Base-by-base conservation (phyloP, 1,140 invertebrate genomes). In the Scaptomyza graminum region DNA sequence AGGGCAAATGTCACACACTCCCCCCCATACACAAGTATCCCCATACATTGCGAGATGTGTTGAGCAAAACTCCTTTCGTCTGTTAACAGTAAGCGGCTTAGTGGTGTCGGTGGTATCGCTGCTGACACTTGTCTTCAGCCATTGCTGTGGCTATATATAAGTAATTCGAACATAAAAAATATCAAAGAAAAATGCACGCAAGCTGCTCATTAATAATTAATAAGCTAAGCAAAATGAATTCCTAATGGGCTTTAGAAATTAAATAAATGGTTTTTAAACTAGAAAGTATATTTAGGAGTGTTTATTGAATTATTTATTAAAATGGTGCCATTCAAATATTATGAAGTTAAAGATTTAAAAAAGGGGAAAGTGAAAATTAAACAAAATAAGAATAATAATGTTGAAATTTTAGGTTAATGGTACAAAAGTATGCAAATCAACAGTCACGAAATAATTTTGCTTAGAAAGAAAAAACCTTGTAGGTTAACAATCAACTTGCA, bases 151-250 rank as follows among this genome's bases (percentile, higher is more conserved):
- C 79, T 78, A 82, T 74, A 82, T 34, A 78, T 22, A 77, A 82
- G 82, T 87, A 88, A 88, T 87, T 87, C 79, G 83, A 85, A 87
- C 87, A 88, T 69, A 82, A 61, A 49, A 76, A 82, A 72, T 75
- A 71, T 43, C 43, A 37, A 75, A 70, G 63, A 55, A 41, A 28
- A 50, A 55, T 50, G 28, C 76, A 84, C 76, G 52, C 67, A 80
- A 75, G 56, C 41, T 44, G 46, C 51, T 78, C 63, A 87, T 82
- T 85, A 72, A 87, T 87, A 81, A 85, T 85, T 85, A 87, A 85
- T 87, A 82, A 78, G 66, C 55, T 16, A 11, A 15, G 18, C 11
- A 41, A 41, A 41, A 41, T 41, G 37, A 41, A 59, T 44, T 60
- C 43, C 64, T 74, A 87, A 85, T 78, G 69, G 74, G 51, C 61